Percentiles rank a stretch among this genome's conserved stretches.
Evolutionary conservation across 1,140 invertebrate species (phyloP).

Genomic region (Hylaeus volcanicus): DNA sequence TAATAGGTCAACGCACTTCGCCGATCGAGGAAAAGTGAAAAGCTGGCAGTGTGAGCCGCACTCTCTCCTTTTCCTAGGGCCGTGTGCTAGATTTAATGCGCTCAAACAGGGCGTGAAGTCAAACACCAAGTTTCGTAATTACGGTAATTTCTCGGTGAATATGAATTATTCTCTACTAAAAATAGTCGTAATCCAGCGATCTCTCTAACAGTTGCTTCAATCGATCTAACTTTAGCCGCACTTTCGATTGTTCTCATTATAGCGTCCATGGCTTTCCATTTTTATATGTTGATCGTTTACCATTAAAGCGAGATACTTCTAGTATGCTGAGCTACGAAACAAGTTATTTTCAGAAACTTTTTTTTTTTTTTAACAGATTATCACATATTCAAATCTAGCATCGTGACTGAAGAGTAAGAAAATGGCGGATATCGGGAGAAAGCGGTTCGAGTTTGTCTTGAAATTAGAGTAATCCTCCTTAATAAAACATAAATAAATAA

Average conservation of each 20-base stretch:
- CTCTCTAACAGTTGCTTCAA: too few relatives aligned
- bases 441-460: too few relatives aligned
- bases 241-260: neutral
- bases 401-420: too few relatives aligned
- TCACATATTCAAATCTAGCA: too few relatives aligned
- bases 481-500: too few relatives aligned
- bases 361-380: too few relatives aligned
- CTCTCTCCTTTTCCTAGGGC: slow-evolving; percentile 1
- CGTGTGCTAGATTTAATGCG: neutral
- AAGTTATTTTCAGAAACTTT: too few relatives aligned
- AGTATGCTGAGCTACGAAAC: neutral
- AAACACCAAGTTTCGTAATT: slow-evolving; percentile 5
- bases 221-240: neutral
- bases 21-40: slow-evolving; percentile 27
- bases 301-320: neutral
- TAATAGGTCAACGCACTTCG: neutral
- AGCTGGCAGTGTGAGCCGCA: neutral
- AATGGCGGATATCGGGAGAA: too few relatives aligned
- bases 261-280: neutral
- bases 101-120: slow-evolving; percentile 32
- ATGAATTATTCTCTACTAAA: neutral
- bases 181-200: too few relatives aligned
- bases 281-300: neutral
- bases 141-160: slow-evolving; percentile 6
- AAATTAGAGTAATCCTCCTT: too few relatives aligned